Evolutionary conservation across 2,113 vertebrate genomes (phyloP), one percentile per base, ranked within the genome.

Genomic region (Struthidea cinerea): DNA sequence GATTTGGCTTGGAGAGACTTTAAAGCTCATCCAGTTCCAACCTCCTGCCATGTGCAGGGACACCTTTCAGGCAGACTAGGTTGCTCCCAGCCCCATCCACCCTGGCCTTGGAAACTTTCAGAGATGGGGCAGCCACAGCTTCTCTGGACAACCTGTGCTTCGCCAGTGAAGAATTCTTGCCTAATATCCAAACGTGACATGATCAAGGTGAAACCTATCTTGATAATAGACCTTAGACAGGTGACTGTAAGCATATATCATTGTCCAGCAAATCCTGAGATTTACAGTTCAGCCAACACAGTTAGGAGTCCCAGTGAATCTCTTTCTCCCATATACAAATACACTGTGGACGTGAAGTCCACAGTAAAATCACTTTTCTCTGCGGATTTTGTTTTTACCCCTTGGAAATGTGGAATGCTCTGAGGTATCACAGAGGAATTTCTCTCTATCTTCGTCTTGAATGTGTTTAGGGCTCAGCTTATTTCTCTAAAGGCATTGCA

Each of bases 131-230:
- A 39, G 19, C 9, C 6, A 50, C 13, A 26, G 6, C 28, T 27
- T 52, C 53, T 33, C 35, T 61, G 26, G n/a, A 41, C 16, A 68
- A 2, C 19, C 18, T 52, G 16, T 32, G 13, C 7, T 11, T 74
- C 65, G 46, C 14, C 17, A 27, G 10, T 6, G 15, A 69, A 63
- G 32, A 56, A 28, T 13, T 55, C 22, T 39, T 61, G 63, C 32
- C 32, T 61, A 56, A 27, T 32, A 32, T 42, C 9, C n/a, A 49
- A 71, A 56, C 11, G 12, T 14, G 15, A 52, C 0, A 0, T 0
- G 4, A 17, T n/a, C 41, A 50, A 53, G 22, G 10, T 47, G 37
- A 80, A 65, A 53, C 13, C 10, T 42, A 1, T 27, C 20, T 64
- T 14, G 1, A 26, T 28, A 47, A 27, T 0, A 37, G 19, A 65